Conservation (phyloP, 1,140 invertebrate species). For the Parapsyche elsis region DNA sequence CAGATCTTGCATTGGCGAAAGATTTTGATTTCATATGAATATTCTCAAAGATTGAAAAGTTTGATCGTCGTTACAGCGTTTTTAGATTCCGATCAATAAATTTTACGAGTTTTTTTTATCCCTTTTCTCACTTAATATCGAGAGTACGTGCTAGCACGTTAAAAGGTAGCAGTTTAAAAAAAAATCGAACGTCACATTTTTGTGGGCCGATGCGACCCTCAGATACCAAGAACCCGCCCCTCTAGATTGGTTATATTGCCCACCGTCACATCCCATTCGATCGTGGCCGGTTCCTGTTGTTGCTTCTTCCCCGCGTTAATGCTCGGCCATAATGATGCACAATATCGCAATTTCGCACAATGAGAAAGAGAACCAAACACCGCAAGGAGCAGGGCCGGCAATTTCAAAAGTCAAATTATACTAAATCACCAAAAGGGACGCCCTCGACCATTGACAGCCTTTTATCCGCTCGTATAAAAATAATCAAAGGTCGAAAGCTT, state of each 20-base stretch:
- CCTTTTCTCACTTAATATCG: too few species aligned
- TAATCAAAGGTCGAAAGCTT: too few species aligned
- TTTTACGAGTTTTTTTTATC: too few species aligned
- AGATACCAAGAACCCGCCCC: slow-evolving; percentile 20
- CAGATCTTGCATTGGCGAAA: too few species aligned
- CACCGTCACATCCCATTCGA: neutral
- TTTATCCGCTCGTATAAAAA: neutral
- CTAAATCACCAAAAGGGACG: slow-evolving; percentile 21
- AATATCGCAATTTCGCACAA: neutral
- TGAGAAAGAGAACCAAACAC: neutral
- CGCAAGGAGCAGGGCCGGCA: neutral
- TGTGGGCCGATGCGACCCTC: neutral
- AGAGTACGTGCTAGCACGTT: neutral
- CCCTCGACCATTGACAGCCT: slow-evolving; percentile 9
- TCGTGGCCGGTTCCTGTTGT: neutral
- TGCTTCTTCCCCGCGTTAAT: slow-evolving; percentile 10
- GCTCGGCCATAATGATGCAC: slow-evolving; percentile 5
- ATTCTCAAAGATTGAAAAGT: too few species aligned
- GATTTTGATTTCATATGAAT: too few species aligned
- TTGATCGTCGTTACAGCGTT: too few species aligned
- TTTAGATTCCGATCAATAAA: too few species aligned
- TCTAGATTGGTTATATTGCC: slow-evolving; percentile 36
- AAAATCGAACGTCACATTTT: slow-evolving; percentile 30
- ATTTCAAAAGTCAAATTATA: slow-evolving; percentile 40
- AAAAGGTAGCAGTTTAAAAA: slow-evolving; percentile 22